Evolutionary conservation across 2,888 invertebrate genomes (phyloP).

Genomic region (Thysanoteuthis rhombus): DNA sequence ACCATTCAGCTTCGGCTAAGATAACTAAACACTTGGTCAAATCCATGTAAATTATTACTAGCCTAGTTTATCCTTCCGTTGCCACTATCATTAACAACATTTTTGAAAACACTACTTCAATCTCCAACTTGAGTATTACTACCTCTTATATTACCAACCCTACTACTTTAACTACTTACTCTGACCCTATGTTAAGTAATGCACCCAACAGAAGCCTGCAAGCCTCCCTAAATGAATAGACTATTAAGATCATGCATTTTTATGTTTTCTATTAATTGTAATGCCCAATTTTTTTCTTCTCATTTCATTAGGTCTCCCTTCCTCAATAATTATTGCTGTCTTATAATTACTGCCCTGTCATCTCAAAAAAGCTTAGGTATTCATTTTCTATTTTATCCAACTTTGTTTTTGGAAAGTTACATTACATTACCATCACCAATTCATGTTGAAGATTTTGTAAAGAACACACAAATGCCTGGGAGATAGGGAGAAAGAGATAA

Average conservation of each 20-base stretch:
- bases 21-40: background rate
- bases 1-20: background rate
- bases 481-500: background rate
- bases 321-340: background rate
- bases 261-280: background rate
- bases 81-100: background rate
- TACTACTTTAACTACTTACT: too few relatives aligned
- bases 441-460: background rate
- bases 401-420: background rate
- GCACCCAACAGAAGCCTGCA: too few relatives aligned
- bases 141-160: background rate
- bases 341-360: background rate
- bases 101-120: background rate
- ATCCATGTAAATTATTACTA: background rate
- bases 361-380: background rate
- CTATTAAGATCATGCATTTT: too few relatives aligned
- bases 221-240: too few relatives aligned
- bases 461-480: background rate
- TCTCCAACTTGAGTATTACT: background rate
- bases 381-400: constrained; percentile 1
- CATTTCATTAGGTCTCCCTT: background rate
- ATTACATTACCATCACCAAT: background rate
- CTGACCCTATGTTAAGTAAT: too few relatives aligned
- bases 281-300: background rate
- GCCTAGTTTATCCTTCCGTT: background rate